Evolutionary conservation across 2,797 vertebrate species (phyloP), one percentile per base, ranked within the genome.

Genomic region (Sebastiscus tertius): DNA sequence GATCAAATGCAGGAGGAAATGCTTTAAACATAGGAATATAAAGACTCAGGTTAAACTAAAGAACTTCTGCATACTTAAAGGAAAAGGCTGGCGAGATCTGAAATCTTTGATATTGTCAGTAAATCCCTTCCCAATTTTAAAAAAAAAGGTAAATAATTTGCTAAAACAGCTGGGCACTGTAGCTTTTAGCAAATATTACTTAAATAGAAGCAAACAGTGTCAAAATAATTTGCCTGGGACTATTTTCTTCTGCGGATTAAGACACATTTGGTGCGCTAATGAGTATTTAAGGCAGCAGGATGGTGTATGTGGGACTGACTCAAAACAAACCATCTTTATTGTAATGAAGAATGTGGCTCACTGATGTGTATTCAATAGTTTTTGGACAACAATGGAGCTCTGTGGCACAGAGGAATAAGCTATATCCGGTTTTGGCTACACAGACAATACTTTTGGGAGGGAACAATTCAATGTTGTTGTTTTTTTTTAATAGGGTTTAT

Each of bases 1-100:
- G 58, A 73, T 73, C 8, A 73, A 59, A 79, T 56, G 8, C 31
- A 34, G 33, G 8, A 71, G 55, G 12, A 67, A 52, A 59, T 22
- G 56, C 12, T 66, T 83, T 60, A 49, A 83, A 63, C 8, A 8
- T 6, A 36, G 4, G 14, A 61, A 58, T 58, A 39, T 26, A 67
- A 70, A 82, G 26, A 49, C 2, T 31, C 4, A 52, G 56, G 36
- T 77, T 13, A 62, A 78, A 60, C 13, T 49, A 24, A 29, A 55
- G n/a, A 39, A 33, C 5, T 20, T 16, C 6, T 29, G 27, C 31
- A 72, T 16, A 71, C 4, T 20, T 55, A 8, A 29, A 49, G 27
- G 26, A 58, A 46, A 68, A 34, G 5, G 22, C 9, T 6, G 36
- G 2, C 0, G 2, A 29, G 20, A n/a, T 29, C 26, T 5, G 0